Conservation (phyloP, 2,113 vertebrate species). For the Dermatemys mawii region DNA sequence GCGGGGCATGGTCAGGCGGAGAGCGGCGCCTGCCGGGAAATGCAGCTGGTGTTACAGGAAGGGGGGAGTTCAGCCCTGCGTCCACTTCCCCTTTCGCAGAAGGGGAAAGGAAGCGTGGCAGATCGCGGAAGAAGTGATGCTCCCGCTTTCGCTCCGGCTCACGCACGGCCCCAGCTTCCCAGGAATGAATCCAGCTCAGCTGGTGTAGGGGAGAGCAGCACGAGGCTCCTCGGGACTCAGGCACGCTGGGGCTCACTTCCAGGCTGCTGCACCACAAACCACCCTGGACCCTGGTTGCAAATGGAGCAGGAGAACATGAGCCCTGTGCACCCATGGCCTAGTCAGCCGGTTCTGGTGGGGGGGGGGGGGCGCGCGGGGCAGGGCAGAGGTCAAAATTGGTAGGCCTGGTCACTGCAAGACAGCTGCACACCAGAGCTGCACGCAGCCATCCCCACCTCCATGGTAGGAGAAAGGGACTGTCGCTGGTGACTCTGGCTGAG, state of each 20-base stretch:
- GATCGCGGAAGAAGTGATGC: accelerated
- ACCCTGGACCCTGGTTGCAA: too few relatives aligned
- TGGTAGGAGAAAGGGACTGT: background rate
- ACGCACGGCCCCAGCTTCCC: background rate
- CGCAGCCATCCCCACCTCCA: background rate
- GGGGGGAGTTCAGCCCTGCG: accelerated
- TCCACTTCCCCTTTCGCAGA: background rate
- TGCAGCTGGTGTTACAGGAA: background rate
- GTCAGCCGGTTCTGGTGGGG: too few relatives aligned
- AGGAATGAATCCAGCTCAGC: background rate
- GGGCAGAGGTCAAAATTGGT: too few relatives aligned
- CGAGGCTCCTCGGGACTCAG: background rate
- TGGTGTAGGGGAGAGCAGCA: too few relatives aligned
- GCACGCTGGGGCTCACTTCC: too few relatives aligned
- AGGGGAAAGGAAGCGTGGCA: background rate
- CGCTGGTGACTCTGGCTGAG: too few relatives aligned
- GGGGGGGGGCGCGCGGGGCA: too few relatives aligned
- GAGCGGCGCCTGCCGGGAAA: too few relatives aligned
- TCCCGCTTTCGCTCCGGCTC: background rate
- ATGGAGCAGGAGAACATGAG: background rate
- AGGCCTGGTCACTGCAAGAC: background rate
- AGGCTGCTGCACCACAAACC: too few relatives aligned
- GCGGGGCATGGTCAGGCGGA: too few relatives aligned
- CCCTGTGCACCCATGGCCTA: background rate
- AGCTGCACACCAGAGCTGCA: background rate